These are phyloP conservation scores for Caloenas nicobarica DNA, from an alignment of 2,113 vertebrate species.

Conservation along the genomic window DNA sequence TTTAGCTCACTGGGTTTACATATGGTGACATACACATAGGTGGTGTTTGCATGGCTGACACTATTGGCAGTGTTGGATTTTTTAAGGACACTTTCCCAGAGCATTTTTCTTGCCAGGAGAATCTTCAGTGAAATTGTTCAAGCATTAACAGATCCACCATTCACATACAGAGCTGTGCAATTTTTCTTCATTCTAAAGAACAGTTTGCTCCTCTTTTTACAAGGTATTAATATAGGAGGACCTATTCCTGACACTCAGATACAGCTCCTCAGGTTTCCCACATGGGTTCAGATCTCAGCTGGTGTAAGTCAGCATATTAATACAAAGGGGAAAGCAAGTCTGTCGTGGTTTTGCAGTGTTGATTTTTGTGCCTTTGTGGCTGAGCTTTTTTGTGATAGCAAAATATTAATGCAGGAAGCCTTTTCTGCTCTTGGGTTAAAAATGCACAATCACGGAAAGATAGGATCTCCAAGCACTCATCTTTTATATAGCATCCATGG, in stretches of 20 bases:
- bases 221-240: background rate
- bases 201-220: constrained; percentile 4
- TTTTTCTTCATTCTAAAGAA: constrained; percentile 20
- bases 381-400: background rate
- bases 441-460: background rate
- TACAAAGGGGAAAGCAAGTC: background rate
- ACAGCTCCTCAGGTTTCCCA: background rate
- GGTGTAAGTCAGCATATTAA: background rate
- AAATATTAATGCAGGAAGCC: background rate
- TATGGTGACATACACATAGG: background rate
- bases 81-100: constrained; percentile 3
- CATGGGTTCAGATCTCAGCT: background rate
- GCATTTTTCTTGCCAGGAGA: background rate
- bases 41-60: background rate
- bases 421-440: background rate
- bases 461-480: background rate
- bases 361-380: background rate
- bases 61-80: background rate
- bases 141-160: background rate
- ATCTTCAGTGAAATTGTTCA: background rate
- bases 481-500: background rate
- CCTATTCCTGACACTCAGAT: background rate
- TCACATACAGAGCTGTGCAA: background rate
- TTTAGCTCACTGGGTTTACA: background rate
- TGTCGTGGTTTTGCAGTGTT: background rate